phyloP scores from a whole-genome alignment of 2,888 invertebrate species.

The Cryptocheilus praepositus region DNA sequence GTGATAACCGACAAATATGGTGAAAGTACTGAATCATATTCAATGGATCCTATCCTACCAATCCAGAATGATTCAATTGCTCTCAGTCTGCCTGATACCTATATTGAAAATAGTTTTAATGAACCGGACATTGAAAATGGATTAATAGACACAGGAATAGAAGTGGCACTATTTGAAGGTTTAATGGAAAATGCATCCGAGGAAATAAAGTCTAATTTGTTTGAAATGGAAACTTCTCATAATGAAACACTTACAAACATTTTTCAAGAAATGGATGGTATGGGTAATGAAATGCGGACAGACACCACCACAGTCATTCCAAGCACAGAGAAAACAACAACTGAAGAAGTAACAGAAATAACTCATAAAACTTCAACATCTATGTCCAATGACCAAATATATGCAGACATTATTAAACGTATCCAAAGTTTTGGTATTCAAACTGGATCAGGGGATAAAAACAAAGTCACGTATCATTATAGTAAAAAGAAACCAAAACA shows the following conservation, averaged over 20 bases:
- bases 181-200: neutral
- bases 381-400: slow-evolving; percentile 51
- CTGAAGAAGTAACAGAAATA: neutral
- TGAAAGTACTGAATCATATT: neutral
- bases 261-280: neutral
- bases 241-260: neutral
- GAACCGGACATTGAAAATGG: neutral
- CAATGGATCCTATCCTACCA: neutral
- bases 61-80: neutral
- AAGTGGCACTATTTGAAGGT: slow-evolving; percentile 1
- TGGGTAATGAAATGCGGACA: neutral
- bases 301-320: neutral
- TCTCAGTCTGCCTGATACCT: neutral
- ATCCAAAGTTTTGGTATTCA: slow-evolving; percentile 45
- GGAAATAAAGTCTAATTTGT: neutral
- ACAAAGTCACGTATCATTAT: neutral
- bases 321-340: neutral
- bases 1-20: slow-evolving; percentile 4
- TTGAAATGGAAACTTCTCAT: neutral
- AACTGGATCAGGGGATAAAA: neutral
- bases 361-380: slow-evolving; percentile 2
- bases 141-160: neutral
- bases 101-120: neutral
- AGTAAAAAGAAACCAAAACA: slow-evolving; percentile 14
- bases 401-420: slow-evolving; percentile 57